A percentile compares a stretch with the other conserved stretches of the same genome.
Conservation (phyloP, 2,797 vertebrate species). For the Leptodactylus fallax region DNA sequence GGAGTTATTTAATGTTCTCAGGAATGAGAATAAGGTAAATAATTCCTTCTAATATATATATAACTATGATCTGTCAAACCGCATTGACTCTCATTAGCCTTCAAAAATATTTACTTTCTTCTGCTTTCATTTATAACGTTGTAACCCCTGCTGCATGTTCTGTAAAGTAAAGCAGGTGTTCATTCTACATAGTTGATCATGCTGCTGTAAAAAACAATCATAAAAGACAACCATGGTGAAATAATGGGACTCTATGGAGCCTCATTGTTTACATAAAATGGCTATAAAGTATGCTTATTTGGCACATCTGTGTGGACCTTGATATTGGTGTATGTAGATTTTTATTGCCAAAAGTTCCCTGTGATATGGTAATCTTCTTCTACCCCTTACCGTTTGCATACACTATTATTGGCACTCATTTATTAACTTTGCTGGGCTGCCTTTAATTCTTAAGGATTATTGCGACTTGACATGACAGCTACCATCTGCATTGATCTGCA, state of each 20-base stretch:
- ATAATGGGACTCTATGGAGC: neutral
- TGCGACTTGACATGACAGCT: too few species aligned
- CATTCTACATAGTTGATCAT: neutral
- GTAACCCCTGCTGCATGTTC: neutral
- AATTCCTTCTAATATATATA: slow-evolving; percentile 6
- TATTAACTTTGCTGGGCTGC: too few species aligned
- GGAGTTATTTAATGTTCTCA: slow-evolving; percentile 20
- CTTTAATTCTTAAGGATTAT: too few species aligned
- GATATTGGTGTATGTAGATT: too few species aligned
- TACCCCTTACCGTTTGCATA: too few species aligned
- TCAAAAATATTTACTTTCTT: slow-evolving; percentile 7
- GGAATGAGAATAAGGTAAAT: slow-evolving; percentile 7
- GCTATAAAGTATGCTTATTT: neutral
- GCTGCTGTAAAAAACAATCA: neutral
- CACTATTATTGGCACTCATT: too few species aligned
- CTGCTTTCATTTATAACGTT: neutral
- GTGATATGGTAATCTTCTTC: too few species aligned
- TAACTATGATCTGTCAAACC: neutral
- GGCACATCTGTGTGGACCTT: neutral
- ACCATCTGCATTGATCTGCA: too few species aligned
- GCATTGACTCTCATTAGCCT: neutral
- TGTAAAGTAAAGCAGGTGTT: slow-evolving; percentile 8
- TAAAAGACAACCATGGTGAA: neutral
- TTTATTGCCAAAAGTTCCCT: too few species aligned
- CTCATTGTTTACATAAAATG: neutral